Percentiles rank a stretch among this genome's conserved stretches.
Evolutionary conservation across 2,888 invertebrate species (phyloP).

Genomic region (Conops quadrifasciatus): DNA sequence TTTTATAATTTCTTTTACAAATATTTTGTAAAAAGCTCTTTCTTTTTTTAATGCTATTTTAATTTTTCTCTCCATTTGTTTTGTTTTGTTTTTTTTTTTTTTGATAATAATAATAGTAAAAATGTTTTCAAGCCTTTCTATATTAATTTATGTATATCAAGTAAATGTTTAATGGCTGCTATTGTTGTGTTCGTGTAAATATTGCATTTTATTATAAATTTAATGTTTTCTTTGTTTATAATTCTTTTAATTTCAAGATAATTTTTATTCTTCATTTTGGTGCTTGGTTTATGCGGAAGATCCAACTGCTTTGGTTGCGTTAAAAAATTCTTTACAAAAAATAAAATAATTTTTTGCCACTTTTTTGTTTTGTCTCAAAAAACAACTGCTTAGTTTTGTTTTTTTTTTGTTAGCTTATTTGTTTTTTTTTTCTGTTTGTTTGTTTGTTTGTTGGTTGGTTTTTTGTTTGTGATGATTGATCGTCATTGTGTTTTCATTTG

Average conservation of each 20-base stretch:
- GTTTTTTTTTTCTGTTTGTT: constrained; percentile 19
- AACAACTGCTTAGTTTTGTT: background rate
- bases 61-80: background rate
- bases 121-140: background rate
- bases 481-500: constrained; percentile 35
- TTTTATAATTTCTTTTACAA: constrained; percentile 11
- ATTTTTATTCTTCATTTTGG: background rate
- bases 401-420: constrained; percentile 24
- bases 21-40: constrained; percentile 24
- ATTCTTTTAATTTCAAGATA: background rate
- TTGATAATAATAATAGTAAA: constrained; percentile 16
- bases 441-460: too few species aligned
- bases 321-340: constrained; percentile 24
- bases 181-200: constrained; percentile 4
- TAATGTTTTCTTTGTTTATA: background rate
- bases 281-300: constrained; percentile 26
- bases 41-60: background rate
- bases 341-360: background rate
- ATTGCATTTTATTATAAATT: constrained; percentile 19
- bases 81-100: background rate
- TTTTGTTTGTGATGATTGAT: too few species aligned
- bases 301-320: constrained; percentile 5
- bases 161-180: too few species aligned
- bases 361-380: constrained; percentile 3
- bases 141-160: too few species aligned